A percentile compares a stretch with the other conserved stretches of the same genome.
Conservation (phyloP, 2,113 vertebrate species). For the Engraulis encrasicolus region DNA sequence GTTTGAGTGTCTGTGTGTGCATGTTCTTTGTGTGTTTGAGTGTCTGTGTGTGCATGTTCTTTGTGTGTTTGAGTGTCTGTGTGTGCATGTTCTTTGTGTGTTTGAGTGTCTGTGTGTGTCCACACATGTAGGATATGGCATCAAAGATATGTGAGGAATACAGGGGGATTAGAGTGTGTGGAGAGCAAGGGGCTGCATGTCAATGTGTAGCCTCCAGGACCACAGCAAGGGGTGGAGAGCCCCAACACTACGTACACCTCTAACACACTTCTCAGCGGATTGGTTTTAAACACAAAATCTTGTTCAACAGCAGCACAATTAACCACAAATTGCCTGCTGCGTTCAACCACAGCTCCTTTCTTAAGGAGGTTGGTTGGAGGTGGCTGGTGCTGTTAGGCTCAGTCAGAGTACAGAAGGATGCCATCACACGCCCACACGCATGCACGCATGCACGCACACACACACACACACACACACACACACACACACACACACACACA, state of each 20-base stretch:
- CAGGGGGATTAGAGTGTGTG: neutral
- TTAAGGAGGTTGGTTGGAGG: neutral
- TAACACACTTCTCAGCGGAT: neutral
- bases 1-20: neutral
- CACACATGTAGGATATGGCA: slow-evolving; percentile 12
- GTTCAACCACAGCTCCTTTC: neutral
- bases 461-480: too few relatives aligned
- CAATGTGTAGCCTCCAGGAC: neutral
- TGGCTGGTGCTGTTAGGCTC: neutral
- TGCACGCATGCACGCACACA: too few relatives aligned
- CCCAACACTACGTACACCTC: too few relatives aligned
- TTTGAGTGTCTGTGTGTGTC: neutral
- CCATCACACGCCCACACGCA: neutral
- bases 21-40: neutral
- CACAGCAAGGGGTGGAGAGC: neutral
- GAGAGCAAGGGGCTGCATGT: neutral
- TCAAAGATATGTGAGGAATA: neutral
- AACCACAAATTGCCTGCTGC: neutral
- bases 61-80: neutral
- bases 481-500: too few relatives aligned
- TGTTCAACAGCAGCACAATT: neutral
- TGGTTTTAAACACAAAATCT: neutral
- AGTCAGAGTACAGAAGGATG: neutral
- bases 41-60: neutral
- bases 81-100: neutral